A percentile compares a stretch with the other conserved stretches of the same genome.
Conservation (phyloP, 1,140 invertebrate genomes). For the Drosophila leontia region DNA sequence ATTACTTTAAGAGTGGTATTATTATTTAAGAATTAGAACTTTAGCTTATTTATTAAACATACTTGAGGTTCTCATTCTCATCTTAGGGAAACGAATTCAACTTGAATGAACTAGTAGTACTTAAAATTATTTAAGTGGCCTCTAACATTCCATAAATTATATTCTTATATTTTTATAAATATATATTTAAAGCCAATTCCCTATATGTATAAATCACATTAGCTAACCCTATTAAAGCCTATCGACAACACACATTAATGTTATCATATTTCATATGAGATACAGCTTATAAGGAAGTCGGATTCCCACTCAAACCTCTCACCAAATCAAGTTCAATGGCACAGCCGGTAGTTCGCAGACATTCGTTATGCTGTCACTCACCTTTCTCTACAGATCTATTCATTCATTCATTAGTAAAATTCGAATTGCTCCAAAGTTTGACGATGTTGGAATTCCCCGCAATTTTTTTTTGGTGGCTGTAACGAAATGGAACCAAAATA, state of each 20-base stretch:
- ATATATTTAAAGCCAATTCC: background rate
- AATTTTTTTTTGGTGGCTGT: constrained; percentile 43
- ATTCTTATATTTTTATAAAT: too few species aligned
- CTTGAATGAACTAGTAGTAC: too few species aligned
- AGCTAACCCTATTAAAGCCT: background rate
- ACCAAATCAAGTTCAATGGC: constrained; percentile 53
- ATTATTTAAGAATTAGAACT: background rate
- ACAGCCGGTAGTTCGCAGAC: constrained; percentile 29
- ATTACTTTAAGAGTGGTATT: background rate
- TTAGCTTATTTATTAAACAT: background rate
- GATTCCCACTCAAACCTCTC: constrained; percentile 27
- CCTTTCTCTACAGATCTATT: constrained; percentile 49
- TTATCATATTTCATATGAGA: constrained; percentile 18
- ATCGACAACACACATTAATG: background rate
- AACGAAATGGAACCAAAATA: constrained; percentile 49
- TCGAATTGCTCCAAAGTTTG: constrained; percentile 19
- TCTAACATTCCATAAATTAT: too few species aligned
- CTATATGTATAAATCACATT: background rate
- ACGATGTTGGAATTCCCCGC: constrained; percentile 39
- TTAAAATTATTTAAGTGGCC: too few species aligned
- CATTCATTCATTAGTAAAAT: constrained; percentile 66
- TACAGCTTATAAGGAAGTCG: constrained; percentile 34
- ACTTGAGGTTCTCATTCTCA: too few species aligned
- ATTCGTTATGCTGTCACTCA: constrained; percentile 65
- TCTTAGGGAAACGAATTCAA: too few species aligned